Evolutionary conservation across 2,888 invertebrate genomes (phyloP).

Genomic region (Drosophila cyrtoloma): DNA sequence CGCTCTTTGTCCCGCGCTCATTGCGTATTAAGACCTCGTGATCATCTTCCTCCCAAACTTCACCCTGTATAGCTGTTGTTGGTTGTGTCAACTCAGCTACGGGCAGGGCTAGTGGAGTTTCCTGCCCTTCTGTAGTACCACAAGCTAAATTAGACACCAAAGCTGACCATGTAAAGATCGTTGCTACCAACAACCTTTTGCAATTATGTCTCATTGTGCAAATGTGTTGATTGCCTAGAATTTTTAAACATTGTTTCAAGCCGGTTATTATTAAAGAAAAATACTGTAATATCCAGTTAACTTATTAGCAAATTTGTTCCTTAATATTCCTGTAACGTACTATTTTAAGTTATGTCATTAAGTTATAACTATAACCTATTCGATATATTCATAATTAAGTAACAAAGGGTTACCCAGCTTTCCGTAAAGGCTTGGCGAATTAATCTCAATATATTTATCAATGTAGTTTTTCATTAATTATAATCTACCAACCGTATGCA

Average conservation of each 20-base stretch:
- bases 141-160: constrained; percentile 78
- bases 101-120: constrained; percentile 85
- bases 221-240: constrained; percentile 29
- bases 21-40: constrained; percentile 92
- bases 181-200: constrained; percentile 62
- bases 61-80: constrained; percentile 86
- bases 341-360: background rate
- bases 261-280: background rate
- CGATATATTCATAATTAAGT: background rate
- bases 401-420: background rate
- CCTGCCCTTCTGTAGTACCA: constrained; percentile 85
- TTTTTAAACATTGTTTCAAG: background rate
- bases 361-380: background rate
- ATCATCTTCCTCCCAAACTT: constrained; percentile 92
- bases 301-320: background rate
- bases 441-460: background rate
- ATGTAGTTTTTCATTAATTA: background rate
- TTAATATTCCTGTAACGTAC: background rate
- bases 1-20: constrained; percentile 90
- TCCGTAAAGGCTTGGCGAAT: background rate
- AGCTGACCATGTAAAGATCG: constrained; percentile 73
- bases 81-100: constrained; percentile 84
- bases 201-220: constrained; percentile 71
- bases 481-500: background rate
- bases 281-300: background rate